Percentiles rank a stretch among this genome's conserved stretches.
phyloP scores from a whole-genome alignment of 2,797 vertebrate genomes.

The Lepidocolaptes lacrymiger region DNA sequence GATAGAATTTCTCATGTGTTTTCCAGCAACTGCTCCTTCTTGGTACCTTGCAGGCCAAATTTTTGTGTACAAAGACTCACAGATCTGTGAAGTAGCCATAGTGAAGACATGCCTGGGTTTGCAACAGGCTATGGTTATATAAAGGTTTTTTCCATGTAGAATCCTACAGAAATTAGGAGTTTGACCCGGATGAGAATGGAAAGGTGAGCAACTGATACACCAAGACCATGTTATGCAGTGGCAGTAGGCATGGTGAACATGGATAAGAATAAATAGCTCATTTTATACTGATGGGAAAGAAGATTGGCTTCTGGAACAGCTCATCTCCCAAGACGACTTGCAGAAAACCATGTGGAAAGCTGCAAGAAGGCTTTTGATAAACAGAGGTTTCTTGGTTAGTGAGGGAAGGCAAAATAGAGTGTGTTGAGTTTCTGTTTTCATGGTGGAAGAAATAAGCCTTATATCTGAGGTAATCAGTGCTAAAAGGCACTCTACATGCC shows the following conservation, averaged over 20 bases:
- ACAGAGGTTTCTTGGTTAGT: background rate
- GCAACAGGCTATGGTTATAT: background rate
- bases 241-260: background rate
- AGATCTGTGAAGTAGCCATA: background rate
- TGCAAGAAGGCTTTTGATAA: background rate
- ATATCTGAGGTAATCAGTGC: background rate
- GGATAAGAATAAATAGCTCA: background rate
- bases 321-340: background rate
- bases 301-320: background rate
- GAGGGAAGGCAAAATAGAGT: background rate
- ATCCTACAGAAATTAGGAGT: background rate
- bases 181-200: background rate
- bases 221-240: background rate
- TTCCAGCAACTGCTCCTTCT: background rate
- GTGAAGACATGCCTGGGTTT: background rate
- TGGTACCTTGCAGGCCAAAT: background rate
- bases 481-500: background rate
- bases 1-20: background rate
- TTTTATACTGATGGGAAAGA: background rate
- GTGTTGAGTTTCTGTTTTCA: background rate
- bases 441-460: background rate
- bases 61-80: background rate
- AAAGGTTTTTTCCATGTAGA: background rate
- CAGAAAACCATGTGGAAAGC: background rate
- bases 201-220: background rate